Percentiles rank a stretch among this genome's conserved stretches.
Evolutionary conservation across 2,113 vertebrate species (phyloP).

Genomic region (Piprites chloris): DNA sequence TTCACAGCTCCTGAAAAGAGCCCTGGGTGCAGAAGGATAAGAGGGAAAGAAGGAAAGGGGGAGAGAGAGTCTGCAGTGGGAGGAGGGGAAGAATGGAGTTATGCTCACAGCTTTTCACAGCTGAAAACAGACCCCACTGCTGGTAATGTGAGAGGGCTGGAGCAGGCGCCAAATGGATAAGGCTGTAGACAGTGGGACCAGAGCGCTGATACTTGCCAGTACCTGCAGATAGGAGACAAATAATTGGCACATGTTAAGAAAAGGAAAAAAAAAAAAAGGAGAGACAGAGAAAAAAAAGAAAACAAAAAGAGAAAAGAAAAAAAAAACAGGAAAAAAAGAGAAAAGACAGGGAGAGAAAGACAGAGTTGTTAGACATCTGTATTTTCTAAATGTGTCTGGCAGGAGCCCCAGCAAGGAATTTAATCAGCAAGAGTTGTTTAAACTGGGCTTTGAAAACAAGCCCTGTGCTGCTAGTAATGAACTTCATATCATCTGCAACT

Average conservation of each 20-base stretch:
- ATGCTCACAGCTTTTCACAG: slow-evolving; percentile 74
- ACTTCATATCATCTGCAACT: slow-evolving; percentile 79
- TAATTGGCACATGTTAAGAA: slow-evolving; percentile 79
- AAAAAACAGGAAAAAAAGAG: rapidly evolving
- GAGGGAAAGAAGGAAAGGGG: neutral
- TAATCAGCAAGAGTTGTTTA: slow-evolving; percentile 84
- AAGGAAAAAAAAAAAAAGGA: rapidly evolving
- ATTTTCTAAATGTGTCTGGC: slow-evolving; percentile 80
- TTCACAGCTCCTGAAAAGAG: slow-evolving; percentile 23
- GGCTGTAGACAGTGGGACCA: slow-evolving; percentile 78
- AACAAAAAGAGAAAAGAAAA: neutral
- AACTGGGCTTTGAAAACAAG: slow-evolving; percentile 74
- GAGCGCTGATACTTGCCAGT: slow-evolving; percentile 78
- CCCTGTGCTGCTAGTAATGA: slow-evolving; percentile 74
- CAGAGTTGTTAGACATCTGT: slow-evolving; percentile 70
- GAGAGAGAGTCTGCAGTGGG: neutral
- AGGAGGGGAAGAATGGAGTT: slow-evolving; percentile 45
- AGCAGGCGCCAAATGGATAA: slow-evolving; percentile 84
- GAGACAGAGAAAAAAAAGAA: rapidly evolving
- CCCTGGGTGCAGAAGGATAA: slow-evolving; percentile 3
- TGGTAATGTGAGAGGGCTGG: slow-evolving; percentile 74
- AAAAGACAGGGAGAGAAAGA: neutral
- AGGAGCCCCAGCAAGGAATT: slow-evolving; percentile 79
- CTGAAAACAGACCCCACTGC: slow-evolving; percentile 71
- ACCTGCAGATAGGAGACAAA: slow-evolving; percentile 81